phyloP scores from a whole-genome alignment of 2,797 vertebrate species.

The Mus minutoides region DNA sequence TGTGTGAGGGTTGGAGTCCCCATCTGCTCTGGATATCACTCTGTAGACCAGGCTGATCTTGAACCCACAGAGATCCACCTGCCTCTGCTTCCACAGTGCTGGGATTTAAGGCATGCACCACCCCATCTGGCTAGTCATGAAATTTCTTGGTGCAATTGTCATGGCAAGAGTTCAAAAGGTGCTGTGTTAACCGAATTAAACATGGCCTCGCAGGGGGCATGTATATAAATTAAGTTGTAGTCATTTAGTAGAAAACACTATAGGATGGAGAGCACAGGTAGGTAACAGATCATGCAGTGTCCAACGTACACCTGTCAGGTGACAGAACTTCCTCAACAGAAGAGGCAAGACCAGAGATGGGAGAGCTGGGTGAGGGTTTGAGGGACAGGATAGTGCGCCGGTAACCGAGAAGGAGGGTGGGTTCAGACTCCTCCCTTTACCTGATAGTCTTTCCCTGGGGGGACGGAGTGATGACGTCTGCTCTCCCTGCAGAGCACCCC shows the following conservation, averaged over 20 bases:
- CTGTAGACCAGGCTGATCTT: not conserved
- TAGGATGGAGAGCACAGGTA: not conserved
- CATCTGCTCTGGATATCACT: not conserved
- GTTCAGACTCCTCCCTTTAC: constrained; percentile 7
- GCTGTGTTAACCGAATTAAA: not conserved
- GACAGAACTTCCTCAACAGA: not conserved
- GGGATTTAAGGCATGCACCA: not conserved
- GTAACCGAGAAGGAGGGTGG: not conserved
- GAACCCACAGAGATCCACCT: not conserved
- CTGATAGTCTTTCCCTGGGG: not conserved
- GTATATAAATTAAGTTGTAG: not conserved
- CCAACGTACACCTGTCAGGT: not conserved
- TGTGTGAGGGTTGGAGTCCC: not conserved
- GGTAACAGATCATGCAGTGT: not conserved
- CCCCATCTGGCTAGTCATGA: not conserved
- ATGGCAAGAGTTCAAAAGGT: constrained; percentile 24
- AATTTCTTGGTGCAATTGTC: constrained; percentile 25
- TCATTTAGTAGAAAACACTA: constrained; percentile 33
- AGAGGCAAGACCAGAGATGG: not conserved
- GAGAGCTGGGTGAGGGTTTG: not conserved
- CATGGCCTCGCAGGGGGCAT: not conserved
- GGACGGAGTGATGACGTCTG: constrained; percentile 50
- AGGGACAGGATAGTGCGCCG: not conserved
- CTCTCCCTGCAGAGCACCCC: not conserved
- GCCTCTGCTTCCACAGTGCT: not conserved